Base-by-base conservation (phyloP, 2,888 invertebrate genomes). In the Ernsta delagoae region DNA sequence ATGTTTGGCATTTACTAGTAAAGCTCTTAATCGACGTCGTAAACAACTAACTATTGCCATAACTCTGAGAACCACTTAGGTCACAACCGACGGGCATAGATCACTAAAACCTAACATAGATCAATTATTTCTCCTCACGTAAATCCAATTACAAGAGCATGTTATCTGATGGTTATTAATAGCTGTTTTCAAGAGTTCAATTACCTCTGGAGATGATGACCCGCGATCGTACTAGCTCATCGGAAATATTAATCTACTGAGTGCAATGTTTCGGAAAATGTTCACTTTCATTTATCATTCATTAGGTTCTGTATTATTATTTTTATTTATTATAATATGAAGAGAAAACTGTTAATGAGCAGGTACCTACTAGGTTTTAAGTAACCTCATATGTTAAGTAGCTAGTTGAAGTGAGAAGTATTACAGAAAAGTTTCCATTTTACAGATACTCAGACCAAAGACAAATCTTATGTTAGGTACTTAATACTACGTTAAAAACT, bases 241-340 rank as follows among this genome's bases (percentile, higher is more conserved):
- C 74, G 72, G 61, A 66, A 73, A 73, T 75, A 73, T 75, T 74
- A 73, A 74, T 73, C 72, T 61, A 36, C 34, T 39, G 34, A 9
- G 54, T n/a, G 36, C 67, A 59, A 67, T 67, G 67, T 67, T 61
- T 67, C 45, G 67, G 61, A 56, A 67, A 67, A 54, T 48, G 34
- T 61, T 12, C 67, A 36, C 45, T 54, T 67, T 56, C 31, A 67
- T 67, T 61, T 61, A 61, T 67, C 60, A 66, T 60, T 11, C 56
- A 36, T 59, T 39, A 59, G 24, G 24, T 24, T 24, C 12, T 41
- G n/a, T 57, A 8, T 34, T 56, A 56, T 12, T 16, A 4, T 4
- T 24, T 5, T n/a, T n/a, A 48, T n/a, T n/a, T n/a, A n/a, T n/a
- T n/a, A 4, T 7, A 7, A 41, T 7, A 7, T 4, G 41, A 41